phyloP scores from a whole-genome alignment of 2,888 invertebrate genomes.

The Drosophila mettleri region DNA sequence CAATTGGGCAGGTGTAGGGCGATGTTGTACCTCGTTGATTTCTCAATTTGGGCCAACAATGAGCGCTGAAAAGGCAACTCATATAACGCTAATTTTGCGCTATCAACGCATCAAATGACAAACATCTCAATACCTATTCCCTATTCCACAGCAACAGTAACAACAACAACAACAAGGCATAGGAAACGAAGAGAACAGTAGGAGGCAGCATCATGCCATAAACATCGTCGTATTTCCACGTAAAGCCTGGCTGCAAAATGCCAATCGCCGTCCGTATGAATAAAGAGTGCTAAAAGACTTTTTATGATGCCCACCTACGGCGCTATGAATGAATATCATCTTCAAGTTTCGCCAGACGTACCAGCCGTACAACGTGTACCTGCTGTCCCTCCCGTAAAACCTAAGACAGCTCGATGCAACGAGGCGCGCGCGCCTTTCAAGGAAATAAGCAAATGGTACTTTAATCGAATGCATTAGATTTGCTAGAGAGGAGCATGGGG shows the following conservation, averaged over 20 bases:
- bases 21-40: constrained; percentile 56
- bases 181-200: constrained; percentile 50
- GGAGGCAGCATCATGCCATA: constrained; percentile 64
- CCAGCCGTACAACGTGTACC: constrained; percentile 31
- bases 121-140: constrained; percentile 18
- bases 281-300: constrained; percentile 78
- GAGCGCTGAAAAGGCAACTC: constrained; percentile 62
- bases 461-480: constrained; percentile 11
- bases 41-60: constrained; percentile 66
- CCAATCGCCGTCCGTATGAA: constrained; percentile 57
- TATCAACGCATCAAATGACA: constrained; percentile 60
- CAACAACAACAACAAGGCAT: constrained; percentile 5
- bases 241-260: constrained; percentile 46
- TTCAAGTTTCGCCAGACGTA: constrained; percentile 23
- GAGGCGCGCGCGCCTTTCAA: constrained; percentile 28
- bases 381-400: constrained; percentile 5
- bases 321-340: constrained; percentile 75
- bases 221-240: constrained; percentile 64
- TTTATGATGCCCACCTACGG: constrained; percentile 80
- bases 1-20: constrained; percentile 1
- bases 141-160: neutral
- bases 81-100: constrained; percentile 77
- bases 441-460: constrained; percentile 20
- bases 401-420: neutral
- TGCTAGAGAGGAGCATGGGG: neutral